A percentile compares a stretch with the other conserved stretches of the same genome.
Conservation (phyloP, 2,797 vertebrate genomes). For the Allobates femoralis region DNA sequence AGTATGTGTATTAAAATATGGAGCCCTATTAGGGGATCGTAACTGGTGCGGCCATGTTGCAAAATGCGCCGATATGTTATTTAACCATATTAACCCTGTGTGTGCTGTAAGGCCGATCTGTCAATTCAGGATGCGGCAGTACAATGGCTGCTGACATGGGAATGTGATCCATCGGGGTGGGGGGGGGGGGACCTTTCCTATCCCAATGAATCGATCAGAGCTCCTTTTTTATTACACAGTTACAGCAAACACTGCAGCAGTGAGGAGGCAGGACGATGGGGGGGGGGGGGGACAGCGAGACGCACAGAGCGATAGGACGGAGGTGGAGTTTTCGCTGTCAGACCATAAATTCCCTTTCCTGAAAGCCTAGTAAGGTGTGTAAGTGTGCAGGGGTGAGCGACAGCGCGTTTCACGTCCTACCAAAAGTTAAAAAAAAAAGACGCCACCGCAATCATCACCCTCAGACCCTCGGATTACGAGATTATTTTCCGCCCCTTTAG, state of each 20-base stretch:
- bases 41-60: not conserved
- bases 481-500: slow-evolving; percentile 6
- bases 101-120: not conserved
- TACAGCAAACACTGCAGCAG: slow-evolving; percentile 54
- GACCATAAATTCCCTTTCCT: slow-evolving; percentile 12
- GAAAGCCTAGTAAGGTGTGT: slow-evolving; percentile 22
- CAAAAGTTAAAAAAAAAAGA: not conserved
- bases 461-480: not conserved
- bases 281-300: not conserved
- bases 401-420: not conserved
- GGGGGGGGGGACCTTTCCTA: slow-evolving; percentile 27
- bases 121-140: not conserved
- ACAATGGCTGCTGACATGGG: not conserved
- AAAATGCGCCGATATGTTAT: not conserved
- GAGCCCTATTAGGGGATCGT: not conserved
- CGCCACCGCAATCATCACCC: not conserved
- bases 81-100: not conserved
- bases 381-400: slow-evolving; percentile 28
- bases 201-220: slow-evolving; percentile 56
- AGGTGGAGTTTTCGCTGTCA: slow-evolving; percentile 32
- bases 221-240: slow-evolving; percentile 35
- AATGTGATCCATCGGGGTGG: slow-evolving; percentile 3
- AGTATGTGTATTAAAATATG: not conserved
- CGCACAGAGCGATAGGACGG: not conserved
- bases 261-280: slow-evolving; percentile 11